Conservation (phyloP, 2,113 vertebrate genomes). For the Peromyscus polionotus region DNA sequence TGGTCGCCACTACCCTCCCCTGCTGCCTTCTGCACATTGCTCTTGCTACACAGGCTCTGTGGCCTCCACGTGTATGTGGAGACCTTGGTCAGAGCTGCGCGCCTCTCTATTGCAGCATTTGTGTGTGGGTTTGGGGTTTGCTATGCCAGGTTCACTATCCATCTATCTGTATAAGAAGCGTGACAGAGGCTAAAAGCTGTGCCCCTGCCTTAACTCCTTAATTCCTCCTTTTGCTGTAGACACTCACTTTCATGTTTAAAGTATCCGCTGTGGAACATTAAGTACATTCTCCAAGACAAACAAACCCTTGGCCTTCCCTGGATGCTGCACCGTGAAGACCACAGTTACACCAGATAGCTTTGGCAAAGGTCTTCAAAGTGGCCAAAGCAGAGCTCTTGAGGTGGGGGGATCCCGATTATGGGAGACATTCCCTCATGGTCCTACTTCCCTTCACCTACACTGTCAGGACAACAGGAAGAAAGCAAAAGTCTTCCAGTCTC, state of each 20-base stretch:
- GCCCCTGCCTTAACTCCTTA: fast-evolving
- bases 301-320: neutral
- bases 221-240: neutral
- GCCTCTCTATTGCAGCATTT: neutral
- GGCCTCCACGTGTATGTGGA: fast-evolving
- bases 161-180: neutral
- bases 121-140: fast-evolving
- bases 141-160: neutral
- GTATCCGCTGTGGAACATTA: neutral
- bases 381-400: neutral
- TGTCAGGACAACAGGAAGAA: slow-evolving; percentile 17
- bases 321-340: neutral
- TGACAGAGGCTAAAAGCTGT: neutral
- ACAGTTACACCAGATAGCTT: neutral
- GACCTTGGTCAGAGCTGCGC: neutral
- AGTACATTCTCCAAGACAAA: neutral
- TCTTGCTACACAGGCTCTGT: fast-evolving
- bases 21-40: fast-evolving
- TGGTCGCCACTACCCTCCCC: neutral
- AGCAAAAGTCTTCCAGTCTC: slow-evolving; percentile 31
- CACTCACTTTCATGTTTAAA: neutral
- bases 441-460: slow-evolving; percentile 2
- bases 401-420: neutral
- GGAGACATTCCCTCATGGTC: neutral
- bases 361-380: neutral